Base-by-base conservation (phyloP, 1,140 invertebrate species). In the Drosophila kanapiae region DNA sequence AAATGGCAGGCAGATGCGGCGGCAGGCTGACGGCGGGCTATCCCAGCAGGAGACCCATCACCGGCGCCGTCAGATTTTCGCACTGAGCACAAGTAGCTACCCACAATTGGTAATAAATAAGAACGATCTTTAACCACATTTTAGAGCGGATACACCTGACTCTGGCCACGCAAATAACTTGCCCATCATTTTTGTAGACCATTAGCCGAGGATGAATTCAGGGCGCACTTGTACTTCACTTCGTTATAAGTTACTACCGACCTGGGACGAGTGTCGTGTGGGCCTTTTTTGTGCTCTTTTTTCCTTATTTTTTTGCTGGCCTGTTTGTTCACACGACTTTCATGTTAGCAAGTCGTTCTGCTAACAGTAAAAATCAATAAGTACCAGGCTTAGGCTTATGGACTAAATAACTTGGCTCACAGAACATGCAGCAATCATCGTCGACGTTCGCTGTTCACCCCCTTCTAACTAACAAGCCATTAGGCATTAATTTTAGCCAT, bases 291-390 rank as follows among this genome's bases (percentile, higher is more conserved):
- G 54, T 43, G 54, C 23, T 37, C 53, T 37, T 43, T 14, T 45
- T 75, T 69, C 70, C 45, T 82, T 23, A 23, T 3, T 33, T 75
- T 23, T 56, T 38, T 40, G 51, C 69, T 74, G 57, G 80, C 59
- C 76, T 80, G 84, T 87, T 78, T 70, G 72, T 87, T 87, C 83
- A 87, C 83, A 87, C 83, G 83, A 87, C 83, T 87, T 87, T 87
- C 83, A 87, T 87, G 83, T 87, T 88, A 88, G 78, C 84, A 87
- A 88, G 84, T 80, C 60, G 84, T 70, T 88, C 54, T 78, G 42
- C 57, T 87, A 87, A 87, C 83, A 88, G 83, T 87, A 87, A 87
- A 87, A 88, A 87, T 87, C 83, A 87, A 87, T 87, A 87, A 88
- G 83, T 88, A 88, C 83, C 83, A 61, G 45, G 76, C 45, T 33